Conservation (phyloP, 2,888 invertebrate species). For the Machimus atricapillus region DNA sequence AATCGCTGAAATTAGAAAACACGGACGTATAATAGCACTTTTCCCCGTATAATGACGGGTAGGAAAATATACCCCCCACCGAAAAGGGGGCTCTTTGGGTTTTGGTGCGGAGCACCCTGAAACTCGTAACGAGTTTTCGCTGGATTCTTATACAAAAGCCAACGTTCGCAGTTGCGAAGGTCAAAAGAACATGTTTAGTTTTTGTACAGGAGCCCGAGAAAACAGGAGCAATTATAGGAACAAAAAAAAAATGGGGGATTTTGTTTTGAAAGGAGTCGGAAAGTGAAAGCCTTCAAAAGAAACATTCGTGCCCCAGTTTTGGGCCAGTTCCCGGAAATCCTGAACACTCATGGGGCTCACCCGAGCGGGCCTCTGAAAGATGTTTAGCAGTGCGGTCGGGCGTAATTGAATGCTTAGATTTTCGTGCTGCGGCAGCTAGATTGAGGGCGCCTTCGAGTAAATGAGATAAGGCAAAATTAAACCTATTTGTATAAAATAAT, state of each 20-base stretch:
- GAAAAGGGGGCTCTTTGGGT: not conserved
- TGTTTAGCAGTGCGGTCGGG: not conserved
- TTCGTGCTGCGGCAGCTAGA: not conserved
- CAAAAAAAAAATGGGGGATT: not conserved
- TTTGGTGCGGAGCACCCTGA: not conserved
- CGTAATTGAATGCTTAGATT: not conserved
- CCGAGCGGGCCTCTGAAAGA: not conserved
- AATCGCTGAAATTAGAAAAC: not conserved
- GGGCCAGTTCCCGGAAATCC: not conserved
- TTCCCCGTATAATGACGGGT: not conserved
- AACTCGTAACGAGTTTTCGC: not conserved
- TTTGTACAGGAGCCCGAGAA: not conserved
- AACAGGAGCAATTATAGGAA: not conserved
- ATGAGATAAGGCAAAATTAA: not conserved
- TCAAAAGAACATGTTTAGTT: not conserved
- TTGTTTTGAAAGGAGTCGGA: not conserved
- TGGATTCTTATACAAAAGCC: not conserved
- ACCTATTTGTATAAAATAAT: not conserved
- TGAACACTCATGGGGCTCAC: not conserved
- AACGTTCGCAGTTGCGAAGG: not conserved
- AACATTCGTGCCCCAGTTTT: not conserved
- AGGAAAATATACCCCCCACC: not conserved
- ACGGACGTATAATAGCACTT: not conserved
- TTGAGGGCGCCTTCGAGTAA: not conserved
- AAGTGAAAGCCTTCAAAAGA: not conserved